Conservation (phyloP, 2,888 invertebrate genomes). For the Aplocera efformata region DNA sequence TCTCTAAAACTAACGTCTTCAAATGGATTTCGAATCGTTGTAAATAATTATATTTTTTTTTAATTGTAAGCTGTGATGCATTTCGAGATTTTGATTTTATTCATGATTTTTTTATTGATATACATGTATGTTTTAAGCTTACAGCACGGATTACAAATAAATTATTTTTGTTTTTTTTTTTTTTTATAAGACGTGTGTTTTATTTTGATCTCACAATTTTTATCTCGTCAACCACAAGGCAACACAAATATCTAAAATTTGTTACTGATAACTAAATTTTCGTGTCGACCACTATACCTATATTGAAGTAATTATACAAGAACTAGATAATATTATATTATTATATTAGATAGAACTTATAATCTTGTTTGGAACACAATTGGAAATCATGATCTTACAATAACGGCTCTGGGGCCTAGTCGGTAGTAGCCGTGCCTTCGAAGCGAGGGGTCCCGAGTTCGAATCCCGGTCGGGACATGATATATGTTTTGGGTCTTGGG, state of each 20-base stretch:
- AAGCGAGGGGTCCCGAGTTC: too few relatives aligned
- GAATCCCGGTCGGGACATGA: too few relatives aligned
- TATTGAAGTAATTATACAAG: too few relatives aligned
- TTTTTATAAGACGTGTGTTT: slow-evolving; percentile 21
- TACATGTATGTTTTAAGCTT: slow-evolving; percentile 49
- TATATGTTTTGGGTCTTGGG: too few relatives aligned
- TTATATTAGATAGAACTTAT: too few relatives aligned
- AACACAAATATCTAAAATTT: too few relatives aligned
- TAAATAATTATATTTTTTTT: slow-evolving; percentile 39
- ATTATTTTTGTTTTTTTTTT: slow-evolving; percentile 51
- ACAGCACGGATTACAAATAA: slow-evolving; percentile 53
- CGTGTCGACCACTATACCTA: background rate
- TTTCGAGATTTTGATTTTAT: slow-evolving; percentile 35
- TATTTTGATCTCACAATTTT: background rate
- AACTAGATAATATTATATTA: too few relatives aligned
- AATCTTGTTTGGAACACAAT: too few relatives aligned
- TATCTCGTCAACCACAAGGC: background rate
- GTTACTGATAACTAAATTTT: background rate
- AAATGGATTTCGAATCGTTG: slow-evolving; percentile 27
- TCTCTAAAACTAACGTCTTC: too few relatives aligned
- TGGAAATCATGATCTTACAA: too few relatives aligned
- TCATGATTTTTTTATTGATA: slow-evolving; percentile 32
- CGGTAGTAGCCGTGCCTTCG: too few relatives aligned
- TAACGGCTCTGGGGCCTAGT: too few relatives aligned
- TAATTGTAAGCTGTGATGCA: slow-evolving; percentile 39